Percentiles rank a stretch among this genome's conserved stretches.
Evolutionary conservation across 2,113 vertebrate genomes (phyloP).

Genomic region (Anhinga rufa): DNA sequence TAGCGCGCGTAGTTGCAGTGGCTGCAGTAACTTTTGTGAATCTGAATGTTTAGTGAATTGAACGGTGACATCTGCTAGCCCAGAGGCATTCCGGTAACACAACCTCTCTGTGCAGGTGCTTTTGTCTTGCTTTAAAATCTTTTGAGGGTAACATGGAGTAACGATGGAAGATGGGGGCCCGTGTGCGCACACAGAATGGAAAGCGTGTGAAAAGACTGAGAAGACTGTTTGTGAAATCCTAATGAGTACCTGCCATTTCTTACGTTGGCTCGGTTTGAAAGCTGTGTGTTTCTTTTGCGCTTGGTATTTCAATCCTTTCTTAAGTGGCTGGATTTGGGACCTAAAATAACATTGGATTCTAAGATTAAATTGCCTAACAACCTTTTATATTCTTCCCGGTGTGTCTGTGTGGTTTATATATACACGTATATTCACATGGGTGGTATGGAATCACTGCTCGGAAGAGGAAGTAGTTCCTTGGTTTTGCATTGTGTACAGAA

Average conservation of each 20-base stretch:
- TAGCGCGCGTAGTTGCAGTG: neutral
- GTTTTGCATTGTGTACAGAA: neutral
- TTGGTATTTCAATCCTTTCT: neutral
- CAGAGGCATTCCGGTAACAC: neutral
- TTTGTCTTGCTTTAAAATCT: neutral
- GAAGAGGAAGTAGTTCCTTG: neutral
- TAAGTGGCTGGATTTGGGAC: neutral
- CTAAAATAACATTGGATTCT: neutral
- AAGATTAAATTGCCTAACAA: neutral
- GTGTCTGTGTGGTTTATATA: neutral
- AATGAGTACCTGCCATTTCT: neutral
- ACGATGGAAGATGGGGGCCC: rapidly evolving
- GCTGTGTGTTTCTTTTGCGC: neutral
- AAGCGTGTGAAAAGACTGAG: neutral
- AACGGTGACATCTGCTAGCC: neutral
- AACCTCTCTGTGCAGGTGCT: neutral
- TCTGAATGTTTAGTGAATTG: neutral
- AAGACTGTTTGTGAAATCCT: neutral
- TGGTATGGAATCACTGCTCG: neutral
- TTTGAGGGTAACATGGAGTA: neutral
- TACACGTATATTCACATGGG: rapidly evolving
- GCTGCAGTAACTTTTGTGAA: neutral
- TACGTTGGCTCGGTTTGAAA: rapidly evolving
- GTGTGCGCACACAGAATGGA: too few relatives aligned
- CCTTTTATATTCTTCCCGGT: neutral